phyloP scores from a whole-genome alignment of 92 coral and sea anemone genomes.

The Galaxea fascicularis region DNA sequence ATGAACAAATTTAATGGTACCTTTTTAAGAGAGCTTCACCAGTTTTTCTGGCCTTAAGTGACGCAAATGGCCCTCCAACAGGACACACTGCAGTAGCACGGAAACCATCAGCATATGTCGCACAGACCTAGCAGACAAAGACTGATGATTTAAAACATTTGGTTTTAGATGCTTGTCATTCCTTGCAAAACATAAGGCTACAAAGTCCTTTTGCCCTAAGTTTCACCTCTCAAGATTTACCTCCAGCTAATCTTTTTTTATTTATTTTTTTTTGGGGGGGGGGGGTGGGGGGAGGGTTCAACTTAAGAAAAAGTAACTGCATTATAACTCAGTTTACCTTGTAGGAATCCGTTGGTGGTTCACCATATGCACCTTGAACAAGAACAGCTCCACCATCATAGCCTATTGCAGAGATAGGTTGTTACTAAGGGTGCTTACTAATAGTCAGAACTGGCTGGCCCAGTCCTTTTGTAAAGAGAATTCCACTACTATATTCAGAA shows the following conservation, averaged over 20 bases:
- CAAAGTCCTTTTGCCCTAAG: too few species aligned
- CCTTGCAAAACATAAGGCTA: too few species aligned
- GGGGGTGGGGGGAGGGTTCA: too few species aligned
- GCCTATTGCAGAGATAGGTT: constrained; percentile 29
- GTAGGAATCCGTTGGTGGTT: constrained; percentile 83
- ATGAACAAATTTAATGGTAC: too few species aligned
- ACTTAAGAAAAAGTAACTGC: too few species aligned
- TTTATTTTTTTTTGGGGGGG: too few species aligned
- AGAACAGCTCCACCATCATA: constrained; percentile 93
- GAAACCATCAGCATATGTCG: constrained; percentile 96
- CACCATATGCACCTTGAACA: constrained; percentile 94
- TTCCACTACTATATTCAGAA: too few species aligned
- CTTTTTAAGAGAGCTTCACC: constrained; percentile 93
- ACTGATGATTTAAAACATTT: background rate
- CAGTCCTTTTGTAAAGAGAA: too few species aligned
- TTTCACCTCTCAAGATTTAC: too few species aligned
- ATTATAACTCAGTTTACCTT: constrained; percentile 76
- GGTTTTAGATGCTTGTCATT: background rate
- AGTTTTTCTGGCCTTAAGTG: constrained; percentile 92
- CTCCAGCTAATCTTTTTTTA: too few species aligned
- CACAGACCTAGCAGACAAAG: constrained; percentile 80
- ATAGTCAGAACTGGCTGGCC: too few species aligned
- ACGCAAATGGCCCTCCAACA: constrained; percentile 97
- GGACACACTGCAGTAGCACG: constrained; percentile 98
- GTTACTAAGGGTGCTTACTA: too few species aligned